Conservation (phyloP, 2,113 vertebrate genomes). For the Notarius lentiginosus region DNA sequence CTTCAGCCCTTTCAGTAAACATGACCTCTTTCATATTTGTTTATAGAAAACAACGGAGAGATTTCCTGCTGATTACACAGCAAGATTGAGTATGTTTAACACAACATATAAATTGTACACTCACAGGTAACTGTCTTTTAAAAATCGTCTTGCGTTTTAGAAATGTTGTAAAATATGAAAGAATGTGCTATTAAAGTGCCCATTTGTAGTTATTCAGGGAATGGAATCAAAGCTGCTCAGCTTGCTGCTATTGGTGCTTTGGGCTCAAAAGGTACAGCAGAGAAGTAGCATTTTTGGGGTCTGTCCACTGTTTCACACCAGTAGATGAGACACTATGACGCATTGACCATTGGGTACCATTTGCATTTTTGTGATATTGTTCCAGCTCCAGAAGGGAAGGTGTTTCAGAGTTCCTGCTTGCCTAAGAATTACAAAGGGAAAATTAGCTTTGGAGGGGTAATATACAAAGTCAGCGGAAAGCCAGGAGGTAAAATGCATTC, state of each 20-base stretch:
- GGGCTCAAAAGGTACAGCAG: constrained; percentile 76
- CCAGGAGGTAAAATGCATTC: constrained; percentile 80
- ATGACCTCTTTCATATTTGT: neutral
- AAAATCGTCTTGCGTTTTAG: neutral
- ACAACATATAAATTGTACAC: constrained; percentile 88
- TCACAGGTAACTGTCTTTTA: constrained; percentile 77
- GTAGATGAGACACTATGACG: neutral
- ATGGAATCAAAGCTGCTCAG: constrained; percentile 91
- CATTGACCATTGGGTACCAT: neutral
- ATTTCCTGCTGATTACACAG: constrained; percentile 77
- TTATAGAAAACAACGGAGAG: constrained; percentile 82
- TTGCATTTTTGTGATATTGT: neutral
- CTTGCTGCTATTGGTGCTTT: constrained; percentile 84
- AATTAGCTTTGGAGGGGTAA: constrained; percentile 87
- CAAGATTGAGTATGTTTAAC: constrained; percentile 89
- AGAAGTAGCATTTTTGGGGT: neutral
- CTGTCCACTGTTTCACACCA: neutral
- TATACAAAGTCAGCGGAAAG: constrained; percentile 85
- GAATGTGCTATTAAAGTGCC: neutral
- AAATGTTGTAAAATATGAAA: neutral
- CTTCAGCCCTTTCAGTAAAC: neutral
- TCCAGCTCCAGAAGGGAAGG: constrained; percentile 63
- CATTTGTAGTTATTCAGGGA: constrained; percentile 85
- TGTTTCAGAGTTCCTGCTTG: constrained; percentile 84
- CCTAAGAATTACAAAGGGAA: constrained; percentile 81